Base-by-base conservation (phyloP, 2,888 invertebrate species). In the Oligia fasciuncula region DNA sequence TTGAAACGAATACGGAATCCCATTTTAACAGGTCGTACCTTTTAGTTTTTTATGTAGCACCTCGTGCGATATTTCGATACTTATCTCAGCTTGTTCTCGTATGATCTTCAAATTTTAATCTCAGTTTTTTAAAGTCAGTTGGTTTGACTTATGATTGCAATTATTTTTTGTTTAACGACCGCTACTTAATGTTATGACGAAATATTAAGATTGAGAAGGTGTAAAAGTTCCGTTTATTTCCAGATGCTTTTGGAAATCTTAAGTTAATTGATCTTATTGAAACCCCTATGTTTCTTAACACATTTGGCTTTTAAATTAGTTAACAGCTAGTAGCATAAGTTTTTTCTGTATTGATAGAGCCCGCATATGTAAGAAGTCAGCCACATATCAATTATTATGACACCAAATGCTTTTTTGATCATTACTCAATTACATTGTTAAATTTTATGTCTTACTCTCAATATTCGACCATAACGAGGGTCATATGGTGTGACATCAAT, bases 341-440 rank as follows among this genome's bases (percentile, higher is more conserved):
- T 87, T 87, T 89, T 80, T 85, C 72, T 83, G 80, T 89, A 78
- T 83, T 77, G 93, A 92, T 91, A 91, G 89, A 91, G 92, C 96
- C 96, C 96, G 96, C 96, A 96, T 96, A 90, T 90, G 90, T 93
- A 92, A 93, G 91, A 90, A 92, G 92, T 92, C 91, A 90, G 94
- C 94, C 92, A 95, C 95, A 96, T 95, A 96, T 95, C 95, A 96
- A 95, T 96, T 96, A 94, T 91, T 94, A 91, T 96, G 95, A 96
- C 96, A 95, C 89, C 93, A 87, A 93, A 92, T 92, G 92, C 91
- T 91, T 93, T 93, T 93, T 93, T 90, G 91, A 93, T 94, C 93
- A 93, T 94, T 93, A 93, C 92, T 91, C 94, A 94, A 95, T 95
- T 95, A 94, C 91, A 86, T 89, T 91, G 93, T 94, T 94, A 93